Conservation (phyloP, 1,140 invertebrate species). For the Nebria ingens region DNA sequence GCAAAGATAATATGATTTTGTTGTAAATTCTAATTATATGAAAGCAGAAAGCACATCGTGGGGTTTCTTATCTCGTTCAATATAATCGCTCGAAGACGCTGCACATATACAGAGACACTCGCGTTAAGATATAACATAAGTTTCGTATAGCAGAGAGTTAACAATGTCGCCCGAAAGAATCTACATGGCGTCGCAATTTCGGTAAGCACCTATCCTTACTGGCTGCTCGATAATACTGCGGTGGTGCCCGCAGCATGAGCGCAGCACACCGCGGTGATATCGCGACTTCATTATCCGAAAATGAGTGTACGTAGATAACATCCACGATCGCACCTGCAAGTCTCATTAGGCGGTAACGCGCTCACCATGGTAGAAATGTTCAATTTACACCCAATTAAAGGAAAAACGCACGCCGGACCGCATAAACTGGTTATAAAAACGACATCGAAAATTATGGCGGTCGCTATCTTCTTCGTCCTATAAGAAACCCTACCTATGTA, state of each 20-base stretch:
- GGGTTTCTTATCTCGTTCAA: too few relatives aligned
- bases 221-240: neutral
- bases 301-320: neutral
- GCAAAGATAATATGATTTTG: too few relatives aligned
- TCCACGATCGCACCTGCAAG: neutral
- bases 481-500: neutral
- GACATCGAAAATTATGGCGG: neutral
- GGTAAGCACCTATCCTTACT: neutral
- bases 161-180: too few relatives aligned
- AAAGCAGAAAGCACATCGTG: too few relatives aligned
- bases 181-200: neutral
- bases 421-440: slow-evolving; percentile 5
- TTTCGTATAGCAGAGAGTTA: too few relatives aligned
- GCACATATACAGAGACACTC: too few relatives aligned
- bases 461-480: neutral
- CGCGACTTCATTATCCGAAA: neutral
- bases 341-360: slow-evolving; percentile 2
- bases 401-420: slow-evolving; percentile 3
- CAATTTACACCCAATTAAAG: slow-evolving; percentile 9
- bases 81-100: too few relatives aligned
- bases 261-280: neutral
- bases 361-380: neutral
- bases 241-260: neutral
- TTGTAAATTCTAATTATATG: too few relatives aligned
- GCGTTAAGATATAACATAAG: too few relatives aligned